Conservation (phyloP, 2,113 vertebrate species). For the Thamnophis sirtalis region DNA sequence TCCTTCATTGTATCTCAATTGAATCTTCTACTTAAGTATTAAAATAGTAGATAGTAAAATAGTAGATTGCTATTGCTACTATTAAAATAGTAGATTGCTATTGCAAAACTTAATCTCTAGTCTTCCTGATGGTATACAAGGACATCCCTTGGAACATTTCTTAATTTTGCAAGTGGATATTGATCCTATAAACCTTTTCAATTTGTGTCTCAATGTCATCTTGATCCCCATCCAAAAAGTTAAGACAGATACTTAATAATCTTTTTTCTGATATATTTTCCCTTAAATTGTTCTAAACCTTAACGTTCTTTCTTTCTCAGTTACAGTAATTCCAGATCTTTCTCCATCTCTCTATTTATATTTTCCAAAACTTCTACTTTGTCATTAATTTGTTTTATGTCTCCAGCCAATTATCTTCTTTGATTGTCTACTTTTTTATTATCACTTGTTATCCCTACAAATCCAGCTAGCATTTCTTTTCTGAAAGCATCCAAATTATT, state of each 20-base stretch:
- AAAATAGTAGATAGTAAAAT: background rate
- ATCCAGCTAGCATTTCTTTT: background rate
- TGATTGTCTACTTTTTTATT: background rate
- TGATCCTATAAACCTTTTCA: background rate
- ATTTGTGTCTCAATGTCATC: background rate
- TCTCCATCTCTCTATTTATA: background rate
- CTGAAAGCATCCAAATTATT: background rate
- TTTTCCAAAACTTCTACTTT: background rate
- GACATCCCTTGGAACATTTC: background rate
- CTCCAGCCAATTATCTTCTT: background rate
- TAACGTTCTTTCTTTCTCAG: background rate
- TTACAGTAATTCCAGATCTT: background rate
- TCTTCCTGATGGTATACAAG: background rate
- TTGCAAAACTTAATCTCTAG: background rate
- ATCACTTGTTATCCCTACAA: background rate
- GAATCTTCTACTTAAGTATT: background rate
- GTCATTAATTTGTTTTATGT: background rate
- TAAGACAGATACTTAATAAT: background rate
- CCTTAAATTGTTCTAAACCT: background rate
- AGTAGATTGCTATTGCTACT: background rate
- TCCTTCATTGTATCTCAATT: background rate
- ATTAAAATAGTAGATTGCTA: background rate
- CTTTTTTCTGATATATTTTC: background rate
- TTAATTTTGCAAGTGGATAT: background rate
- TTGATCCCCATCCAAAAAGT: background rate